Evolutionary conservation across 2,888 invertebrate species (phyloP), one percentile per base, ranked within the genome.

Genomic region (Phaedon cochleariae): DNA sequence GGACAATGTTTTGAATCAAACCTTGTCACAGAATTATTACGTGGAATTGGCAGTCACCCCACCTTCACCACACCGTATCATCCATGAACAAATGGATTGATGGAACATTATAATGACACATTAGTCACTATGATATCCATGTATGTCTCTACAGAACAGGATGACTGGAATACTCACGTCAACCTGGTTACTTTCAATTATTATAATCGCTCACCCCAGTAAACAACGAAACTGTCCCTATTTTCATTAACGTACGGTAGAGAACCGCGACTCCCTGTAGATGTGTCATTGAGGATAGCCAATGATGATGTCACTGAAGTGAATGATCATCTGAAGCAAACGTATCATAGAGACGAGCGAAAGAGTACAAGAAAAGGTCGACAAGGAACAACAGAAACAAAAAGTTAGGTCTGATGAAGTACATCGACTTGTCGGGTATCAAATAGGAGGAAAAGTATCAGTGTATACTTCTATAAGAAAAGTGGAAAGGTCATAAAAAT

Each of bases 221-320:
- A 54, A 54, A 37, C 20, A 20, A 37, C 34, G 12, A 54, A 34
- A 54, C 4, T 20, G 7, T 54, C 37, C 20, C 53, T 20, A 18
- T 34, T 54, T 54, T 34, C 20, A 54, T 17, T 54, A 34, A 37
- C 37, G 17, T 54, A 54, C n/a, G 53, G 53, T 37, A 31, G 53
- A 12, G 53, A 54, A 37, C 34, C 53, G 12, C 37, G 37, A 18
- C 6, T 54, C 12, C 20, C 53, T 6, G 21, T 18, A 20, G 34
- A 54, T 12, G 21, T 34, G 22, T 17, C 52, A 9, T 53, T 53
- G 7, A 29, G 34, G n/a, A n/a, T n/a, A 18, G 31, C 29, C 5
- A 31, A n/a, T n/a, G n/a, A 15, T 17, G n/a, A n/a, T n/a, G n/a
- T n/a, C n/a, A n/a, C n/a, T n/a, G n/a, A n/a, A n/a, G n/a, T n/a